phyloP scores from a whole-genome alignment of 1,140 invertebrate species.

The Bombus confusus region DNA sequence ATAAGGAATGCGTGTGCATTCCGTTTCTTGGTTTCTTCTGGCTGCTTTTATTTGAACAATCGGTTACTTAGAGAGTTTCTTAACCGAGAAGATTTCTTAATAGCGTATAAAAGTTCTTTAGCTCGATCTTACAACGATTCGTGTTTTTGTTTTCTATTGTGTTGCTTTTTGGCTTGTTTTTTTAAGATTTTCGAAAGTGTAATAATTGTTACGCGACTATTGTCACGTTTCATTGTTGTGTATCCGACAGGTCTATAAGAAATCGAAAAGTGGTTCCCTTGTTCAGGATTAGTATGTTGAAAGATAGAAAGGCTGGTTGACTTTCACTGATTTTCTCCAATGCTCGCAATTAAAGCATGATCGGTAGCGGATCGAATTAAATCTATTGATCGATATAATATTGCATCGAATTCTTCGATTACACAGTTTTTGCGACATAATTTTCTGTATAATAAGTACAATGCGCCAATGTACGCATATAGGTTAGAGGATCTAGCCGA shows the following conservation, averaged over 20 bases:
- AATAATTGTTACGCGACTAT: too few species aligned
- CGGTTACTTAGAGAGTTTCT: not conserved
- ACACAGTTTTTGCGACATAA: not conserved
- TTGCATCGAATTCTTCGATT: not conserved
- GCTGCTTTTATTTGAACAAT: not conserved
- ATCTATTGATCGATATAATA: not conserved
- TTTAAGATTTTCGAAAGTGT: not conserved
- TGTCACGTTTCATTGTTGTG: not conserved
- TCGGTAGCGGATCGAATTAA: not conserved
- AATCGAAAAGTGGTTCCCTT: not conserved
- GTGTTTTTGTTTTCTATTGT: not conserved
- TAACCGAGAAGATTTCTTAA: not conserved
- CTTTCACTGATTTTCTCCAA: slow-evolving; percentile 21
- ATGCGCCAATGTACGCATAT: not conserved
- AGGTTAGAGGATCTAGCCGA: too few species aligned
- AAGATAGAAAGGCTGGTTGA: not conserved
- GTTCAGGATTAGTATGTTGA: not conserved
- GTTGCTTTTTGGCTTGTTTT: not conserved
- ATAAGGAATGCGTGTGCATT: slow-evolving; percentile 6
- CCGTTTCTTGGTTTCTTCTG: slow-evolving; percentile 16
- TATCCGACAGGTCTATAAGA: not conserved
- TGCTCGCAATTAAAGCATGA: not conserved
- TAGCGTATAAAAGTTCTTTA: not conserved
- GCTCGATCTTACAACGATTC: not conserved
- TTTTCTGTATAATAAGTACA: not conserved